Conservation (phyloP, 2,113 vertebrate genomes). For the Australoheros scitulus region DNA sequence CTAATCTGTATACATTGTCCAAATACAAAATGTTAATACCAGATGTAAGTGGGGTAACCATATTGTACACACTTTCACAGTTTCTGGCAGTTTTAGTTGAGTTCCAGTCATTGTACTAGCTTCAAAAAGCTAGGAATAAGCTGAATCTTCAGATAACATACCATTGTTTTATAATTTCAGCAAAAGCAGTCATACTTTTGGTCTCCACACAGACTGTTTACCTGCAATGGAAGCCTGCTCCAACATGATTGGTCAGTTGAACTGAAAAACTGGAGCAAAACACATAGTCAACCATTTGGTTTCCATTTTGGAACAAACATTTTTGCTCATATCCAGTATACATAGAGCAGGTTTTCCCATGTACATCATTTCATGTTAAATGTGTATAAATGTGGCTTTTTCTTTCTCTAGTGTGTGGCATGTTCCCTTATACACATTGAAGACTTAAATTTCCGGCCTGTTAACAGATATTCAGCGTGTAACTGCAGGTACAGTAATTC, state of each 20-base stretch:
- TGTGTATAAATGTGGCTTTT: too few species aligned
- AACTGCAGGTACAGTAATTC: background rate
- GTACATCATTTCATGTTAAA: too few species aligned
- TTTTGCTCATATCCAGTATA: too few species aligned
- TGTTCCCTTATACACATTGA: background rate
- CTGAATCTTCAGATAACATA: background rate
- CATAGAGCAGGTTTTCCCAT: too few species aligned
- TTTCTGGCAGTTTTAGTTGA: background rate
- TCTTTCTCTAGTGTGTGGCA: too few species aligned
- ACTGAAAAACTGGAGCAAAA: too few species aligned
- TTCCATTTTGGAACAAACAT: too few species aligned
- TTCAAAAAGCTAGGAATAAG: background rate
- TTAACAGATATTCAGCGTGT: background rate
- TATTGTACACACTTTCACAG: background rate
- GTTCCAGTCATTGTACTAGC: background rate
- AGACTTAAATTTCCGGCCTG: background rate
- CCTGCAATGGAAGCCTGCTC: background rate
- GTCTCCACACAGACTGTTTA: background rate
- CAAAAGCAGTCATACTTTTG: fast-evolving
- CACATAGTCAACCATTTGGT: too few species aligned
- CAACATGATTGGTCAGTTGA: too few species aligned
- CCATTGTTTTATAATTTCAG: background rate
- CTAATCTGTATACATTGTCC: background rate
- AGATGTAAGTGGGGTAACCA: background rate
- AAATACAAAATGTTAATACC: background rate